These are phyloP conservation scores for Rhagophthalmus giganteus DNA, from an alignment of 2,888 invertebrate species.

Conservation along the genomic window DNA sequence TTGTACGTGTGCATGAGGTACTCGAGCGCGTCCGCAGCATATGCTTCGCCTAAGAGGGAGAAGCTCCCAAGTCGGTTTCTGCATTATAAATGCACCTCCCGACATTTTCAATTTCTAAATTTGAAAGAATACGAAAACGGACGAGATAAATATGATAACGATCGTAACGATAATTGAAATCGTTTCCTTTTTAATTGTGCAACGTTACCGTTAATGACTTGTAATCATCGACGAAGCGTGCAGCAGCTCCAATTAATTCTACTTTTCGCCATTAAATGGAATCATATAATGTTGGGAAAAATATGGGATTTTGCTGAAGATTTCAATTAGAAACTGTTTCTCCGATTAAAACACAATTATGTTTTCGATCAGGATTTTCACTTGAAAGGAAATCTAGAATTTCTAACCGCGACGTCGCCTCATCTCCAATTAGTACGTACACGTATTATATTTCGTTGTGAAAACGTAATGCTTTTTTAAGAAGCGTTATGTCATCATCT, in stretches of 20 bases:
- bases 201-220: conserved; percentile 1
- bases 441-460: no score
- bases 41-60: conserved; percentile 20
- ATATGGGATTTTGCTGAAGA: background rate
- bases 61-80: background rate
- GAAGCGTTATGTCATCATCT: no score
- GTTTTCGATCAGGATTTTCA: no score
- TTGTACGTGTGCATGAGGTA: no score
- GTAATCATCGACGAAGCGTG: background rate
- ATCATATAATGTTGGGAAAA: background rate
- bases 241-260: background rate
- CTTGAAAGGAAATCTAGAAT: no score
- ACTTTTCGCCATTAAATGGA: background rate
- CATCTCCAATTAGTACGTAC: no score
- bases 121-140: no score
- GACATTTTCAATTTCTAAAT: no score
- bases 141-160: background rate
- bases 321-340: background rate
- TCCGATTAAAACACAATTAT: no score
- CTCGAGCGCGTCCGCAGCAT: conserved; percentile 22
- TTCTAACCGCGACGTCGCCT: no score
- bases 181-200: conserved; percentile 5
- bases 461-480: no score
- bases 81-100: background rate
- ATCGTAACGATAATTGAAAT: conserved; percentile 1